A percentile compares a stretch with the other conserved stretches of the same genome.
Conservation (phyloP, 2,888 invertebrate species). For the Lissonota sp. region DNA sequence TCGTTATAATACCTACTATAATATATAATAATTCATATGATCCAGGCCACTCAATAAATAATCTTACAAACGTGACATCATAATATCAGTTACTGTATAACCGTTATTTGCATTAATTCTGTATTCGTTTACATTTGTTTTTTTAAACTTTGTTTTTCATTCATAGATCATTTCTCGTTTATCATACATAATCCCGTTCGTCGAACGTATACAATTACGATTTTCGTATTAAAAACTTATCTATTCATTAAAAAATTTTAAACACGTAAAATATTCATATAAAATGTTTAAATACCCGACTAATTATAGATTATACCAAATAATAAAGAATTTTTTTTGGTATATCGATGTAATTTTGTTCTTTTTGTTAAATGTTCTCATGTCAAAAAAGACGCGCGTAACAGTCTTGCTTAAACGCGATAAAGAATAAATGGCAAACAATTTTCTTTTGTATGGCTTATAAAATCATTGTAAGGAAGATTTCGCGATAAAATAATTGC, state of each 20-base stretch:
- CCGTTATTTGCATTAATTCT: slow-evolving; percentile 42
- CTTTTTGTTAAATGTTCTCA: slow-evolving; percentile 39
- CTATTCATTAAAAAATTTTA: slow-evolving; percentile 64
- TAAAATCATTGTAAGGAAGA: slow-evolving; percentile 8
- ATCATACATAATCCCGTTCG: slow-evolving; percentile 58
- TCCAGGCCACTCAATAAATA: slow-evolving; percentile 65
- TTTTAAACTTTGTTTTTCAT: slow-evolving; percentile 36
- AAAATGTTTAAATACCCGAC: slow-evolving; percentile 63
- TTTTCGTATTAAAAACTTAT: slow-evolving; percentile 65
- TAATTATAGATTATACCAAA: slow-evolving; percentile 65
- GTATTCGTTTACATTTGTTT: slow-evolving; percentile 22
- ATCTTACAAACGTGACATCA: slow-evolving; percentile 62
- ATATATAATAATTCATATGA: slow-evolving; percentile 53
- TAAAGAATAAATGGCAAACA: slow-evolving; percentile 9
- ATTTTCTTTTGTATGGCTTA: neutral
- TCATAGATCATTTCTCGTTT: slow-evolving; percentile 53
- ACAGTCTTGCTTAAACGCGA: slow-evolving; percentile 56
- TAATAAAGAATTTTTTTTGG: slow-evolving; percentile 65
- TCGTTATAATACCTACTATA: slow-evolving; percentile 53
- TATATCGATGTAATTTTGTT: slow-evolving; percentile 60
- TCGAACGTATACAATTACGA: slow-evolving; percentile 62
- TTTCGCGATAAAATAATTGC: slow-evolving; percentile 21
- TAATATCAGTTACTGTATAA: slow-evolving; percentile 39
- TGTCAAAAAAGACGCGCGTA: slow-evolving; percentile 64
- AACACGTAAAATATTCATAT: slow-evolving; percentile 68